These are phyloP conservation scores for Myzus persicae DNA, from an alignment of 1,140 invertebrate species.

Conservation along the genomic window DNA sequence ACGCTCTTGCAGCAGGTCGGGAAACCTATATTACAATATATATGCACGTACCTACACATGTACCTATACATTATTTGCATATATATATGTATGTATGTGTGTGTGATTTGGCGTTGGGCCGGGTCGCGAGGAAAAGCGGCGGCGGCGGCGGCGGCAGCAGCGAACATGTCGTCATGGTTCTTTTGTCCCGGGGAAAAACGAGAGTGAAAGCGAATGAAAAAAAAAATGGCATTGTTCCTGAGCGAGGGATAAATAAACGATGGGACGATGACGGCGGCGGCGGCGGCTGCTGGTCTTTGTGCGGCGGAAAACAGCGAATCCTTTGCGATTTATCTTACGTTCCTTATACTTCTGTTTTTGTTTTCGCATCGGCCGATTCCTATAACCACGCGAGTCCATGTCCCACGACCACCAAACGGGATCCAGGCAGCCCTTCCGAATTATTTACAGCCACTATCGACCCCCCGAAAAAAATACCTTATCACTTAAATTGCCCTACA, in stretches of 20 bases:
- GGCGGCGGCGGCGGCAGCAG: not conserved
- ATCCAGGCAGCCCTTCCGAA: not conserved
- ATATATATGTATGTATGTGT: not conserved
- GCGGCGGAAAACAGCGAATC: not conserved
- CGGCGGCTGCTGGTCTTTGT: not conserved
- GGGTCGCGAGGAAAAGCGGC: not conserved
- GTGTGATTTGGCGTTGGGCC: not conserved
- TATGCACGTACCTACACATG: too few relatives aligned
- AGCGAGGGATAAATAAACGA: not conserved
- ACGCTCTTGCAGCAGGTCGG: not conserved
- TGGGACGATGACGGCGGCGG: not conserved
- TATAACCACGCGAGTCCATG: not conserved
- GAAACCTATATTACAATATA: not conserved
- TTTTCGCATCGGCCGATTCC: not conserved
- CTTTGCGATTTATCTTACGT: constrained; percentile 22
- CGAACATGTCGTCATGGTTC: constrained; percentile 38
- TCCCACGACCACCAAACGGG: not conserved
- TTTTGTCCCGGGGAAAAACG: constrained; percentile 31
- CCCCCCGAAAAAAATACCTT: not conserved
- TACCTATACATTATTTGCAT: not conserved
- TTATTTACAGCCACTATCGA: not conserved
- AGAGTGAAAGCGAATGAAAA: constrained; percentile 10
- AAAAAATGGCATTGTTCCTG: constrained; percentile 18
- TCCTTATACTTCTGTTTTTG: not conserved
- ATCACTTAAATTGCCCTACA: not conserved